Base-by-base conservation (phyloP, 2,113 vertebrate species). In the Corythaixoides concolor region DNA sequence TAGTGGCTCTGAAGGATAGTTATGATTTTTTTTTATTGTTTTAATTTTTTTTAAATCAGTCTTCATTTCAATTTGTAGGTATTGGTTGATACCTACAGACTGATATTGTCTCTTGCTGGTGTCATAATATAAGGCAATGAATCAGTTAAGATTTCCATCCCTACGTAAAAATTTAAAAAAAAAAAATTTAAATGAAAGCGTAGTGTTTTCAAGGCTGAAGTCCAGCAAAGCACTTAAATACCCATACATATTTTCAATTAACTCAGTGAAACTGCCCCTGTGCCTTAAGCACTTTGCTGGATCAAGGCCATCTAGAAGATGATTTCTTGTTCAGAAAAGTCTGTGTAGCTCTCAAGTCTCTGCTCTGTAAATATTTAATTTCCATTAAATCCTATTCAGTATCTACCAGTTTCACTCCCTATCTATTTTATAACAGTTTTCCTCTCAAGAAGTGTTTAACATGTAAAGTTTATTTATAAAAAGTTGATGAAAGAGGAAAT, bases 221-320 rank as follows among this genome's bases (percentile, higher is more conserved):
- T 89, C 92, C 96, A 97, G 60, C 59, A 90, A 15, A 96, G 76
- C 73, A 94, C 76, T 96, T 37, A 58, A 47, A 63, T 27, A 50
- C 27, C 15, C 18, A 22, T 3, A 43, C 17, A 35, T 8, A 41
- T 26, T 47, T 76, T 60, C 73, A 56, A 30, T 75, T 67, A 78
- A 23, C 78, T 68, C 56, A 22, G 9, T 79, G 66, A 20, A 86
- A 3, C 32, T 59, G 9, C 26, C 26, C 16, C 37, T 37, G 33
- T 4, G 55, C 70, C 75, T 9, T 21, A 13, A 89, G 79, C 79
- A 0, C 74, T 94, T 67, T 66, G 55, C 80, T 93, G 77, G 89
- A 82, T 45, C 19, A 10, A 22, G n/a, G 55, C 89, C 93, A 82
- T 53, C 52, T 33, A 32, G 32, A 30, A 52, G 39, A 55, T 17